These are phyloP conservation scores for Oreochromis mossambicus DNA, from an alignment of 2,797 vertebrate genomes.

Conservation along the genomic window DNA sequence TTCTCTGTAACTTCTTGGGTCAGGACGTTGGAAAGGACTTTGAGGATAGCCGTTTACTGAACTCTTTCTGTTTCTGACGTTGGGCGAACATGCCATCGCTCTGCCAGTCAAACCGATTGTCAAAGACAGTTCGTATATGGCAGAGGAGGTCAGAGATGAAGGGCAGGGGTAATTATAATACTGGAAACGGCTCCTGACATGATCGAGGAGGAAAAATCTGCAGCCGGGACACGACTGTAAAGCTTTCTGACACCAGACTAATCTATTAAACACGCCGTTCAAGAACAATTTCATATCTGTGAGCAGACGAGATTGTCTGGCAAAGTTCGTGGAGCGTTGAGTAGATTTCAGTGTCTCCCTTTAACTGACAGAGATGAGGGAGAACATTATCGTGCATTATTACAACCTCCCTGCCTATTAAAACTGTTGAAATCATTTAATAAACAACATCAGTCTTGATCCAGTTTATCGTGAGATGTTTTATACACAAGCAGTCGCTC, in stretches of 20 bases:
- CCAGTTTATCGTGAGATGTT: background rate
- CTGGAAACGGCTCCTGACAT: background rate
- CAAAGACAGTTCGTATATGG: slow-evolving; percentile 11
- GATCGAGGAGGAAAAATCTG: background rate
- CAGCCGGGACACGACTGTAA: background rate
- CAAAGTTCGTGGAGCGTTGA: background rate
- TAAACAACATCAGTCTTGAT: background rate
- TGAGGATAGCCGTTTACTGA: background rate
- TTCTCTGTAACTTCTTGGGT: background rate
- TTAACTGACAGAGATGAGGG: background rate
- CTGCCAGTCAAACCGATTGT: slow-evolving; percentile 43
- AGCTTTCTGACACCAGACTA: slow-evolving; percentile 15
- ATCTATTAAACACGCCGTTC: slow-evolving; percentile 20
- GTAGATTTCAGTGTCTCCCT: background rate
- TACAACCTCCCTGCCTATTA: background rate
- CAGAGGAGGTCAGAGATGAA: slow-evolving; percentile 20
- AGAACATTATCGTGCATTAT: background rate
- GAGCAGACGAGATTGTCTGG: background rate
- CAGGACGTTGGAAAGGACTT: background rate
- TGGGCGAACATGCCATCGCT: background rate
- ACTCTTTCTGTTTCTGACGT: background rate
- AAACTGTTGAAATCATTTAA: background rate
- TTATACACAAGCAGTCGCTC: background rate
- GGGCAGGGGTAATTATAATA: slow-evolving; percentile 23
- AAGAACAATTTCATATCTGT: background rate